Conservation (phyloP, 2,888 invertebrate genomes). For the Papilio demoleus region DNA sequence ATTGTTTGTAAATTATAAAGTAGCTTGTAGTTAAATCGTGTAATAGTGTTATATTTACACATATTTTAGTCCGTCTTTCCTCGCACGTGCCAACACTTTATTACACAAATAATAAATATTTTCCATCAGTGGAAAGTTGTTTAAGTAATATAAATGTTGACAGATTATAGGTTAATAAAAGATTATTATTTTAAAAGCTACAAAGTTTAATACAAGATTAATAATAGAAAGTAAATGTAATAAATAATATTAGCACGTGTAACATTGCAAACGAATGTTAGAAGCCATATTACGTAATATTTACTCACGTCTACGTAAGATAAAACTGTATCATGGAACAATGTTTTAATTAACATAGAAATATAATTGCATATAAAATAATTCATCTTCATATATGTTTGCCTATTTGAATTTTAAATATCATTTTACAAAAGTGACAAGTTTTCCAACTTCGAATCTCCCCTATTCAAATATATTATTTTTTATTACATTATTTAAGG, state of each 20-base stretch:
- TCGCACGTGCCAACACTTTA: not conserved
- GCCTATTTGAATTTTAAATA: no score
- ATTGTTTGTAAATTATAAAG: slow-evolving; percentile 14
- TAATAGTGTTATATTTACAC: slow-evolving; percentile 15
- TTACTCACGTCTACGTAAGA: not conserved
- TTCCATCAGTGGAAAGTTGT: not conserved
- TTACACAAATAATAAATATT: not conserved
- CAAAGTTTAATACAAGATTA: not conserved
- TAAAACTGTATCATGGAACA: not conserved
- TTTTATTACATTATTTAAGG: no score
- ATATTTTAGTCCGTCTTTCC: slow-evolving; percentile 3
- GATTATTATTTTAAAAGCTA: not conserved
- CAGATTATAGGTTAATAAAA: not conserved
- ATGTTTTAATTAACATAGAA: not conserved
- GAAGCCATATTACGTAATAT: slow-evolving; percentile 3
- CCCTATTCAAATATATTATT: no score
- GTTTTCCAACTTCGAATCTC: no score
- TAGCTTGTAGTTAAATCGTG: slow-evolving; percentile 1
- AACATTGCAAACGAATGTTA: not conserved
- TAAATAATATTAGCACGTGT: not conserved
- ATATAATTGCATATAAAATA: no score
- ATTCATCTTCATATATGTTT: no score
- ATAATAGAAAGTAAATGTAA: not conserved
- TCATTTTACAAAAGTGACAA: no score
- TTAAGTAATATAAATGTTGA: not conserved